Conservation (phyloP, 1,140 invertebrate genomes). For the Lanistes nyassanus region DNA sequence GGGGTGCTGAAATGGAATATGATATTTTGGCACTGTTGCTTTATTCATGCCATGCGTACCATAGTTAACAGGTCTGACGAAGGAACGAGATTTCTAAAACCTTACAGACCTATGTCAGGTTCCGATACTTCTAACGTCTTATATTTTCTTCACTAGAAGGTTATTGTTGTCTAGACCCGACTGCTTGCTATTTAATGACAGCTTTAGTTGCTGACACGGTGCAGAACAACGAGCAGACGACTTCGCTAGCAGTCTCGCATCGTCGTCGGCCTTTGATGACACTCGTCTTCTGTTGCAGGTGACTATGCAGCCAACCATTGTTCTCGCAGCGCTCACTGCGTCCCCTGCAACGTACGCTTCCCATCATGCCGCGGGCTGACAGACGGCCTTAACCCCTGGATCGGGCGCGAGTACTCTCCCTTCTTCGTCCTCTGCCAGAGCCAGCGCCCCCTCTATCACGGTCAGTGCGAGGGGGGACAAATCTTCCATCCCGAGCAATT, state of each 20-base stretch:
- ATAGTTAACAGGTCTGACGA: no score
- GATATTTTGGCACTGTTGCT: no score
- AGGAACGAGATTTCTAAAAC: no score
- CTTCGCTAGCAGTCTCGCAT: no score
- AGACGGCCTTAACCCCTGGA: conserved; percentile 46
- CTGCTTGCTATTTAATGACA: neutral
- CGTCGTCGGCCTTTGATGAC: no score
- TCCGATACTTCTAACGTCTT: no score
- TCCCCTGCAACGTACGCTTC: conserved; percentile 38
- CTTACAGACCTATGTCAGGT: no score
- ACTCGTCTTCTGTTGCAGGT: conserved; percentile 26
- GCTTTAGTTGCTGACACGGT: neutral
- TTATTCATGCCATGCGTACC: no score
- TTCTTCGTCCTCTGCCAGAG: conserved; percentile 43
- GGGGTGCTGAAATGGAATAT: no score
- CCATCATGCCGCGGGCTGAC: conserved; percentile 42
- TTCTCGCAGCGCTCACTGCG: conserved; percentile 31
- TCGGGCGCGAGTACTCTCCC: conserved; percentile 29
- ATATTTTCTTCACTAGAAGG: no score
- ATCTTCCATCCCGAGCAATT: conserved; percentile 18
- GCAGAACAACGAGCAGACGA: neutral
- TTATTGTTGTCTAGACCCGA: neutral
- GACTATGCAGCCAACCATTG: conserved; percentile 45
- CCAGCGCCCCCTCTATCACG: conserved; percentile 37
- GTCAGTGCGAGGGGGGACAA: conserved; percentile 18